These are phyloP conservation scores for Acrobasis repandana DNA, from an alignment of 2,888 invertebrate species.

Conservation along the genomic window DNA sequence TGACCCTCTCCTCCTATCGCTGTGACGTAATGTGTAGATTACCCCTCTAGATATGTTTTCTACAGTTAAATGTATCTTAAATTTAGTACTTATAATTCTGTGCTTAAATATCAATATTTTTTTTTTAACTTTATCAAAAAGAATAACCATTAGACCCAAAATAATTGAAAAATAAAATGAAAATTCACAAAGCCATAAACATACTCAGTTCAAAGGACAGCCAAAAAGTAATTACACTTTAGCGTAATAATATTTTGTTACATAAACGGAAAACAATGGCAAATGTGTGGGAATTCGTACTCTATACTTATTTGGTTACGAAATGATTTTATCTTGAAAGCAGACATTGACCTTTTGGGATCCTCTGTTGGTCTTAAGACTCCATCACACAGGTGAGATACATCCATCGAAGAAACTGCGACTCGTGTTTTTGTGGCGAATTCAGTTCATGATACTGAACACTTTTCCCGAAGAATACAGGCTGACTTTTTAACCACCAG, in stretches of 20 bases:
- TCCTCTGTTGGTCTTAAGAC: not conserved
- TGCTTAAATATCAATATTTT: too few relatives aligned
- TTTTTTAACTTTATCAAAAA: not conserved
- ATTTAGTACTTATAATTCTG: too few relatives aligned
- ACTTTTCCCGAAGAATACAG: too few relatives aligned
- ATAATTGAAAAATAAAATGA: not conserved
- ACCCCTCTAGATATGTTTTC: too few relatives aligned
- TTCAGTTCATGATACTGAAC: too few relatives aligned
- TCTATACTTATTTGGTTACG: constrained; percentile 29
- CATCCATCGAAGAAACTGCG: too few relatives aligned
- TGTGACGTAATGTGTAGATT: too few relatives aligned
- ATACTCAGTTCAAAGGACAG: not conserved
- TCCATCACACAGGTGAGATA: too few relatives aligned
- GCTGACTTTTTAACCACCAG: too few relatives aligned
- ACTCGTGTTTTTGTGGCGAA: too few relatives aligned
- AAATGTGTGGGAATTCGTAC: constrained; percentile 31
- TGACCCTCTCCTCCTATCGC: too few relatives aligned
- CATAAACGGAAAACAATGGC: constrained; percentile 37
- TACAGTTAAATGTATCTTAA: too few relatives aligned
- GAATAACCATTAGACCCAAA: not conserved
- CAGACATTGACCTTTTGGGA: constrained; percentile 40
- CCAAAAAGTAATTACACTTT: constrained; percentile 11
- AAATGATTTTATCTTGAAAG: constrained; percentile 40
- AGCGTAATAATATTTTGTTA: constrained; percentile 34
- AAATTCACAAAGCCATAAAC: not conserved